A percentile compares a stretch with the other conserved stretches of the same genome.
phyloP scores from a whole-genome alignment of 1,140 invertebrate genomes.

The Adelges cooleyi region DNA sequence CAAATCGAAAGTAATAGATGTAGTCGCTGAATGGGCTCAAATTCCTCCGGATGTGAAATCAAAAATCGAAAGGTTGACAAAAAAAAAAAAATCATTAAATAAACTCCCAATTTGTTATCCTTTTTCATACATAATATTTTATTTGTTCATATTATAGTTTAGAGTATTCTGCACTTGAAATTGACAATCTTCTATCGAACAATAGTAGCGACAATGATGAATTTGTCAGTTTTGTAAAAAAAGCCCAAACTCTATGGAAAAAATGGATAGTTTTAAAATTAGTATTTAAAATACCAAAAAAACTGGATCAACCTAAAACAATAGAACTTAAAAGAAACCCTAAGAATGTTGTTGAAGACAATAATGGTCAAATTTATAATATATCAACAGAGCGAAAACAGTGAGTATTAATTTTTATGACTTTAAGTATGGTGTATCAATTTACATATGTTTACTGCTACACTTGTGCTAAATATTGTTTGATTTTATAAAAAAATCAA shows the following conservation, averaged over 20 bases:
- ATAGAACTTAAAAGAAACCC: neutral
- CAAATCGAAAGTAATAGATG: constrained; percentile 75
- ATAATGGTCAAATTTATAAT: too few relatives aligned
- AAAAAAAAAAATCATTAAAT: constrained; percentile 20
- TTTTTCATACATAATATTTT: neutral
- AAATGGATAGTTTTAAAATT: constrained; percentile 22
- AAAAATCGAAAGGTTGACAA: constrained; percentile 25
- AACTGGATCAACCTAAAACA: neutral
- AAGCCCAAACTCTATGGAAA: constrained; percentile 12
- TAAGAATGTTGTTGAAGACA: neutral
- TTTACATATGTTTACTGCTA: too few relatives aligned
- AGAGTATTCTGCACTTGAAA: neutral
- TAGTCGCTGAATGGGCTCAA: constrained; percentile 68
- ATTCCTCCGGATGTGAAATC: constrained; percentile 22
- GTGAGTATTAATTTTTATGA: constrained; percentile 3
- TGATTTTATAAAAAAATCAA: too few relatives aligned
- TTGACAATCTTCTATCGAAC: neutral
- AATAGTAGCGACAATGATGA: neutral
- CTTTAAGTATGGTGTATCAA: too few relatives aligned
- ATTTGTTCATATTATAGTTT: constrained; percentile 20
- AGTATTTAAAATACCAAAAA: constrained; percentile 18
- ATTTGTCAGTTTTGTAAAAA: neutral
- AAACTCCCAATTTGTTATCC: constrained; percentile 36
- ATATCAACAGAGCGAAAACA: neutral
- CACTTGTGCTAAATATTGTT: too few relatives aligned